Evolutionary conservation across 1,140 invertebrate species (phyloP).

Genomic region (Eumaeus atala): DNA sequence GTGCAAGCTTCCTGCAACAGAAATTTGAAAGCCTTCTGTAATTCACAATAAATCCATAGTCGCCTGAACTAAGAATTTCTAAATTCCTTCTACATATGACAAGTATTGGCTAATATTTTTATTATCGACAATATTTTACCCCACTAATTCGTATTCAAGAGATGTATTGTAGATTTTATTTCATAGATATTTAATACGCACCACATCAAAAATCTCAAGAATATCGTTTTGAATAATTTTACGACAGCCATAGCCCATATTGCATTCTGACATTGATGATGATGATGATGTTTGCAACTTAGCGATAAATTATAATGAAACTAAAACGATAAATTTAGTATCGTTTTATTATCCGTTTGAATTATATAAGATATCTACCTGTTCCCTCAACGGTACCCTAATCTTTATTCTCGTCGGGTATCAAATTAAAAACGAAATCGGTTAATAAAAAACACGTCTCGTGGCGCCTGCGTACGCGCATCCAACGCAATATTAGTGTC

Average conservation of each 20-base stretch:
- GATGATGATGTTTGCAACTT: not conserved
- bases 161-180: too few species aligned
- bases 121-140: too few species aligned
- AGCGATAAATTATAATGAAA: slow-evolving; percentile 5
- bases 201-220: too few species aligned
- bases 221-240: too few species aligned
- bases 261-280: not conserved
- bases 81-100: too few species aligned
- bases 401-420: slow-evolving; percentile 52
- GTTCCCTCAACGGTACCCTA: slow-evolving; percentile 31
- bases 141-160: too few species aligned
- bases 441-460: slow-evolving; percentile 50
- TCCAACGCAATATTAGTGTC: slow-evolving; percentile 14
- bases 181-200: too few species aligned
- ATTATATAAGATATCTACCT: slow-evolving; percentile 38
- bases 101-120: too few species aligned
- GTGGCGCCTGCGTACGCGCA: slow-evolving; percentile 50
- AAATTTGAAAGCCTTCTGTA: too few species aligned
- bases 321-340: slow-evolving; percentile 11
- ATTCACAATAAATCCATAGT: too few species aligned
- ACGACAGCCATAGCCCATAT: not conserved
- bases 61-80: too few species aligned
- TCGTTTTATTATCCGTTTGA: slow-evolving; percentile 25
- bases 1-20: too few species aligned
- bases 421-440: slow-evolving; percentile 61